Base-by-base conservation (phyloP, 2,113 vertebrate genomes). In the Larimichthys crocea region DNA sequence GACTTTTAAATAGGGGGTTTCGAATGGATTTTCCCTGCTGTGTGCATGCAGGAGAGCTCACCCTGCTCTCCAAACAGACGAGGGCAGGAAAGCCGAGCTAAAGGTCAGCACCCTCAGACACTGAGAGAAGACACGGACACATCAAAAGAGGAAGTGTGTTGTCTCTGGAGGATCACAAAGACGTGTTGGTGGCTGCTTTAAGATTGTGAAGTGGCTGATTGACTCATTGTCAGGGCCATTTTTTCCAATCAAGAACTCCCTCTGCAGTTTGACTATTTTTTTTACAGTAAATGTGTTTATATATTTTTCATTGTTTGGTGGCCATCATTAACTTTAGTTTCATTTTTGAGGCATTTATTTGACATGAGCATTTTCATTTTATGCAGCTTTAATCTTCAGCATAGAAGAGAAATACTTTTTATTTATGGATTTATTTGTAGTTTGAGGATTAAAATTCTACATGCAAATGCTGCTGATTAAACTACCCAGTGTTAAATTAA, bases 21-120 rank as follows among this genome's bases (percentile, higher is more conserved):
- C 71, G 15, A 88, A 93, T 89, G 79, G 82, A 93, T 91, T 91
- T 53, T 86, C 82, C 86, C 72, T 83, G 89, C 74, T 76, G 66
- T 26, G 71, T 14, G 61, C 29, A 5, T 3, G 59, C 57, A 71
- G 81, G 67, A 79, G 24, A 62, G 68, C 57, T 80, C 19, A 1
- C 26, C 74, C 82, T 60, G 67, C 42, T 69, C 87, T 84, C 74
- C 76, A 86, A 90, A 88, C 85, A 88, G 82, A 83, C 11, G 73
- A 85, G 76, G 84, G 65, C 85, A 90, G 88, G 87, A 78, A 76
- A 70, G 60, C 40, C 16, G 44, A 76, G 85, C 65, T 65, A 86
- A 82, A 92, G 91, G 92, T 91, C 92, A 91, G 57, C 72, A 6
- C 74, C 76, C 74, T 61, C 48, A 86, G 85, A 91, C 86, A 74